Evolutionary conservation across 1,140 invertebrate species (phyloP), one percentile per base, ranked within the genome.

Genomic region (Mercenaria mercenaria): DNA sequence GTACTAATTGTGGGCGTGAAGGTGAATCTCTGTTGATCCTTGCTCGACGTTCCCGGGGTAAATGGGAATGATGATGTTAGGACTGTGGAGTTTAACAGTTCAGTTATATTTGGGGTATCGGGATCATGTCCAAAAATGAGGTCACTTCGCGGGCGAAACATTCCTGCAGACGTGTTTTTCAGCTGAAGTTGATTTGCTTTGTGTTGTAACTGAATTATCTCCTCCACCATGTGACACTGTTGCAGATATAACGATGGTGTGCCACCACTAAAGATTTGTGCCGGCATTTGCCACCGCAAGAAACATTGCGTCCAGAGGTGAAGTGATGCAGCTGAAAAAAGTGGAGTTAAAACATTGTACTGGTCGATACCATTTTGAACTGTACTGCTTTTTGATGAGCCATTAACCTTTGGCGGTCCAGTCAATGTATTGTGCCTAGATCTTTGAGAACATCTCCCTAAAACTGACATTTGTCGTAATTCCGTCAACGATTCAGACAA

Each of bases 281-380:
- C 96, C 18, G 98, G 97, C 8, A 97, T 97, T 93, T 98, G 97
- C 98, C 98, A 99, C 1, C 98, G 97, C 91, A 98, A 97, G 96
- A 98, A 99, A 96, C 98, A 99, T 93, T 98, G 98, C 69, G 97
- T 96, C 98, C 98, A 99, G n/a, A 99, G 94, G 76, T 98, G 97
- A 88, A 98, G 95, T 90, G 92, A 50, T n/a, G 93, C 89, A 11
- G 93, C 87, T 11, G 89, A 86, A 67, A 92, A 92, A 8, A 93
- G 89, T 52, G 93, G 92, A 37, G 92, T 61, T 29, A 94, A 90
- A 37, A 94, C 91, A 43, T 91, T 92, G 32, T 15, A 79, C 26
- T 79, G 20, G 29, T 79, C 76, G 2, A 79, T 34, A 3, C 76
- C 76, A 56, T 77, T 77, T 52, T 77, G 39, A 26, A 77, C 43